Base-by-base conservation (phyloP, 2,113 vertebrate genomes). In the Platichthys flesus region DNA sequence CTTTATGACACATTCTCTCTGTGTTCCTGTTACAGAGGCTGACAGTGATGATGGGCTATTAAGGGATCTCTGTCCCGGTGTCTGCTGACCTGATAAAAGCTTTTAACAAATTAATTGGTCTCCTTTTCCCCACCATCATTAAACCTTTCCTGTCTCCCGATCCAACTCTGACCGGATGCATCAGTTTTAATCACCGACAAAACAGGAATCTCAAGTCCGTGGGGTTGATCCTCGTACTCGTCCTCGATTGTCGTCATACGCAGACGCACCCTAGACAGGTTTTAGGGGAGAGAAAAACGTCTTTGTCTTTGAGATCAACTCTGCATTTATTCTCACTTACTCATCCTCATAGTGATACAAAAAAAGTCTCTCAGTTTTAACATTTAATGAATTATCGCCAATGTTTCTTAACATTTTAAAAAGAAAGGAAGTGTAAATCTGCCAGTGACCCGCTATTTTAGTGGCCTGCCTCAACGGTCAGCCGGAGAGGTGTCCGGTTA, bases 401-500 rank as follows among this genome's bases (percentile, higher is more conserved):
- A n/a, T 9, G 52, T 58, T 16, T 20, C 21, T 40, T 45, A 62
- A 42, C 10, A 47, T 31, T 31, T 65, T n/a, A n/a, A 31, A 37
- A 7, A 1, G 16, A 37, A 20, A 20, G 2, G n/a, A 18, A 20
- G 2, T 23, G 12, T 56, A 3, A 8, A 54, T 56, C 4, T 67
- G 55, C n/a, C 42, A 37, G 47, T 20, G 45, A 63, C 47, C 66
- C 63, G 58, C 73, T 83, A 79, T 81, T 86, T 81, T 71, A 1
- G 55, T 45, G 58, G 67, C 61, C 40, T 54, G 51, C 45, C 68
- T 23, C 74, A 80, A 74, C 69, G 65, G 67, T 42, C 59, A 59
- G 35, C 40, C 31, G 63, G 35, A 69, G 58, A n/a, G 78, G 90
- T 92, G 84, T 92, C 86, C 85, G 78, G 85, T 90, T 88, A 78